Evolutionary conservation across 2,797 vertebrate genomes (phyloP).

Genomic region (Lacerta bilineata): DNA sequence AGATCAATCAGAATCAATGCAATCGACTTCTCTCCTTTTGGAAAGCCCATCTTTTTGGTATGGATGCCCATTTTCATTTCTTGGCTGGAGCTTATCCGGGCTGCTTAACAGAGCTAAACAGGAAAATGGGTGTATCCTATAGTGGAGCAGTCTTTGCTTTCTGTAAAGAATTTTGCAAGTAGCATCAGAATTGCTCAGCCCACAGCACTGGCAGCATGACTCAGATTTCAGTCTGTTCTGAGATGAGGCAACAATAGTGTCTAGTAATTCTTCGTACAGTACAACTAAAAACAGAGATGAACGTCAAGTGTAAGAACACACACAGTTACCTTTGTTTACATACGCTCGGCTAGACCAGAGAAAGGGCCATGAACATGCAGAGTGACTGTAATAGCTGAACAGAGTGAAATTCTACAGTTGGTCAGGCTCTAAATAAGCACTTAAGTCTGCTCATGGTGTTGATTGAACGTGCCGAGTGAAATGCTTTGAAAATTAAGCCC

Average conservation of each 20-base stretch:
- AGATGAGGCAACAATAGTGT: neutral
- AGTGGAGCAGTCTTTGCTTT: neutral
- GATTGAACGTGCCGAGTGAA: neutral
- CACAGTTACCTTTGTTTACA: neutral
- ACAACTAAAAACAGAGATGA: neutral
- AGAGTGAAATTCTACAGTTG: too few species aligned
- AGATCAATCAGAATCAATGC: slow-evolving; percentile 83
- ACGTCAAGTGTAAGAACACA: neutral
- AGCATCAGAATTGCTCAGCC: neutral
- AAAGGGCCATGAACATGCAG: too few species aligned
- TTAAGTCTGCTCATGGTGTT: too few species aligned
- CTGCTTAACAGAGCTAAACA: neutral
- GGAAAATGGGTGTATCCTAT: neutral
- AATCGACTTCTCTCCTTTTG: slow-evolving; percentile 91
- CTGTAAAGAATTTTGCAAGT: neutral
- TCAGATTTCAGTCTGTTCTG: neutral
- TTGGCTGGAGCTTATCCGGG: neutral
- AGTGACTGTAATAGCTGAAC: too few species aligned
- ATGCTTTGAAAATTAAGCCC: neutral
- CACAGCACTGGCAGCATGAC: neutral
- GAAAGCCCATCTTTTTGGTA: slow-evolving; percentile 91
- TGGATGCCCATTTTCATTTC: slow-evolving; percentile 52
- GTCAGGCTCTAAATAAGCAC: too few species aligned
- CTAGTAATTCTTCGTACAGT: neutral
- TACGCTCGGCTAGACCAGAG: too few species aligned